Percentiles rank a stretch among this genome's conserved stretches.
Conservation (phyloP, 2,797 vertebrate species). For the Thamnophis elegans region DNA sequence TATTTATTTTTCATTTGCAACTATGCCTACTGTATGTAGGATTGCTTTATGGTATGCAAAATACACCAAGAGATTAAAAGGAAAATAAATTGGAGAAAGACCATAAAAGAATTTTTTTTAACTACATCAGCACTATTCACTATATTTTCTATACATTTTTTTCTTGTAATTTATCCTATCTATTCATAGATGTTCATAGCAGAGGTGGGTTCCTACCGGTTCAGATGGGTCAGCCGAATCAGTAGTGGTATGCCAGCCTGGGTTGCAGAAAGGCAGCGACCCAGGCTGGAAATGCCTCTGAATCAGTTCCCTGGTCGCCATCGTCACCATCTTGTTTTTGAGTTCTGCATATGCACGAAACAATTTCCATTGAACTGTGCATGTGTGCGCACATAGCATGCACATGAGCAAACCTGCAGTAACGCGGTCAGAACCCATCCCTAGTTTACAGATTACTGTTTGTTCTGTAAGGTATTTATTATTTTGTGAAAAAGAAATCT, state of each 20-base stretch:
- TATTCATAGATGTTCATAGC: not conserved
- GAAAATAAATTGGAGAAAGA: not conserved
- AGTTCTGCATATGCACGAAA: too few species aligned
- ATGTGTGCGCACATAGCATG: too few species aligned
- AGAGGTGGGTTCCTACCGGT: too few species aligned
- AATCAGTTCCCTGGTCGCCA: too few species aligned
- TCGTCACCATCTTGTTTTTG: too few species aligned
- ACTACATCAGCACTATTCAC: not conserved
- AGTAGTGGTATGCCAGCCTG: too few species aligned
- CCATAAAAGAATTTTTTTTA: not conserved
- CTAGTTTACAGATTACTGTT: not conserved
- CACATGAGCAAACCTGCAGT: too few species aligned
- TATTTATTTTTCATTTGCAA: not conserved
- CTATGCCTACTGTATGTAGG: not conserved
- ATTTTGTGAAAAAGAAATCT: not conserved
- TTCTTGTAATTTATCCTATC: not conserved
- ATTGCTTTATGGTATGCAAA: not conserved
- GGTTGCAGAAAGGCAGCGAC: too few species aligned
- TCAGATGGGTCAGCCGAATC: too few species aligned
- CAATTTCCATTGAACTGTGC: too few species aligned
- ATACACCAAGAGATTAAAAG: not conserved
- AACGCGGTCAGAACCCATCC: too few species aligned
- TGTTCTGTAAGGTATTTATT: not conserved
- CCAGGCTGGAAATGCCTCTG: too few species aligned
- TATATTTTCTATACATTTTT: not conserved